Base-by-base conservation (phyloP, 2,888 invertebrate species). In the Phortica okadai region DNA sequence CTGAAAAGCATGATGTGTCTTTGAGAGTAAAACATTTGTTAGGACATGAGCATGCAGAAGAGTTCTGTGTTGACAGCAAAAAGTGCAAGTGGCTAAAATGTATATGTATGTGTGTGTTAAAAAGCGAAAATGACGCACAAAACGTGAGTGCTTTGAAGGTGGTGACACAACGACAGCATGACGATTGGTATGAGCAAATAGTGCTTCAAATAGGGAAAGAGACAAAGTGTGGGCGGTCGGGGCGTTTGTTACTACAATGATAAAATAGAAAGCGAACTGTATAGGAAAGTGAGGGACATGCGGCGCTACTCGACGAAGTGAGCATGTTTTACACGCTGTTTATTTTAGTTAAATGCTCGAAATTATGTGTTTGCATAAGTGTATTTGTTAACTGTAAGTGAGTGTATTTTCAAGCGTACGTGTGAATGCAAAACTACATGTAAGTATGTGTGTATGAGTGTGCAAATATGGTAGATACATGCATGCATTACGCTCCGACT, bases 311-410 rank as follows among this genome's bases (percentile, higher is more conserved):
- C 6, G 66, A 58, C 41, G 56, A 56, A 33, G 41, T 6, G 44
- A 8, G 16, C 58, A 86, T 87, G 87, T 87, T 86, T 86, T 84
- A 86, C 87, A 86, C 85, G 81, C 86, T 86, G 86, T 86, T 86
- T 86, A 87, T 86, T 86, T 86, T 86, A 87, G 87, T 87, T 86
- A 86, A 86, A 87, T 87, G 86, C 87, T 86, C 81, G 82, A 86
- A 86, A 86, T 86, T 86, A 87, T 86, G 86, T 87, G 86, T 86
- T 86, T 86, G 83, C 78, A 83, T 80, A 87, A 85, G 87, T 86
- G 83, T 86, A 82, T 85, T 85, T 85, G 86, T 86, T 85, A 82
- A 81, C 85, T 33, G 84, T 82, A 80, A 73, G 50, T 70, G 41
- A 21, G 58, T n/a, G 73, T 33, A 41, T 58, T 50, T 6, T 2